A percentile compares a stretch with the other conserved stretches of the same genome.
phyloP scores from a whole-genome alignment of 1,140 invertebrate genomes.

The Lordiphosa stackelbergi region DNA sequence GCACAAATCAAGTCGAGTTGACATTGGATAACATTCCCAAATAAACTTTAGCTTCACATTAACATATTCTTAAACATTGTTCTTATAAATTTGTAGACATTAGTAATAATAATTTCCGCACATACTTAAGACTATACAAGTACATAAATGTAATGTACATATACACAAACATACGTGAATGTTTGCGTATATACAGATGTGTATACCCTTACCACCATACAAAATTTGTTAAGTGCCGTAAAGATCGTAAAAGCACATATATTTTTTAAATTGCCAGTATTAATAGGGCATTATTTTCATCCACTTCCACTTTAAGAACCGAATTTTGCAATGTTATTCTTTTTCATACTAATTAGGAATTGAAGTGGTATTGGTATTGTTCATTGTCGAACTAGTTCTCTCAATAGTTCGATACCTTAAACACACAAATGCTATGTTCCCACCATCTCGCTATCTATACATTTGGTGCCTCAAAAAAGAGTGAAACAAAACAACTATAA shows the following conservation, averaged over 20 bases:
- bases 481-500: too few species aligned
- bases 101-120: not conserved
- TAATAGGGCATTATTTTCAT: conserved; percentile 2
- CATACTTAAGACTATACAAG: not conserved
- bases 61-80: not conserved
- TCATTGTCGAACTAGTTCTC: not conserved
- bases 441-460: too few species aligned
- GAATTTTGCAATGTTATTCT: conserved; percentile 11
- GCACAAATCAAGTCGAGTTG: not conserved
- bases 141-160: conserved; percentile 3
- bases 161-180: not conserved
- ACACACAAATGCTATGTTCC: not conserved
- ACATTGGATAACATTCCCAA: not conserved
- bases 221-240: not conserved
- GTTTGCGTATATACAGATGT: too few species aligned
- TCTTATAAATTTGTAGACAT: not conserved
- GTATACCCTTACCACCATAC: conserved; percentile 2
- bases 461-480: too few species aligned
- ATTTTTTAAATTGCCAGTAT: conserved; percentile 1
- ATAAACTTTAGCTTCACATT: not conserved
- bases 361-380: conserved; percentile 1
- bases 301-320: not conserved
- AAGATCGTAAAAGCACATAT: not conserved
- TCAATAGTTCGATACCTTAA: too few species aligned
- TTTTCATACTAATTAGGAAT: conserved; percentile 9